Conservation (phyloP, 2,888 invertebrate genomes). For the Heliconius cydno region DNA sequence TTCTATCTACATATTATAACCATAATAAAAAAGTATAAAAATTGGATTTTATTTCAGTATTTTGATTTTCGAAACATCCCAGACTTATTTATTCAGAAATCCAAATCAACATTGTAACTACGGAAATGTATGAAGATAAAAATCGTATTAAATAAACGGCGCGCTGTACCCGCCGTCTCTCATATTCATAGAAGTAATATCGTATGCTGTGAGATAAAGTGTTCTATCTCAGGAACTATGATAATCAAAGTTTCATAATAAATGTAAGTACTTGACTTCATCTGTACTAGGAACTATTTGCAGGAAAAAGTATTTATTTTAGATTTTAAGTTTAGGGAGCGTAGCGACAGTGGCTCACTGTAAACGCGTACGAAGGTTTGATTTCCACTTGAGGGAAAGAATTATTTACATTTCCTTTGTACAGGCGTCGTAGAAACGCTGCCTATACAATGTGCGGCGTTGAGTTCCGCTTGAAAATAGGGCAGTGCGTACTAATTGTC, state of each 20-base stretch:
- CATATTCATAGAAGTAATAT: slow-evolving; percentile 39
- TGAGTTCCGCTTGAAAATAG: no score
- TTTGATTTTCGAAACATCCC: neutral
- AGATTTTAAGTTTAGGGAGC: neutral
- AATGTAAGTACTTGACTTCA: neutral
- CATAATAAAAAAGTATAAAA: neutral
- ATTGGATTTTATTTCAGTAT: neutral
- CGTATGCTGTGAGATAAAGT: slow-evolving; percentile 25
- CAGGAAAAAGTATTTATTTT: neutral
- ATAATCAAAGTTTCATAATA: slow-evolving; percentile 14
- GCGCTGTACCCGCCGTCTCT: slow-evolving; percentile 7
- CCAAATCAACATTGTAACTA: neutral
- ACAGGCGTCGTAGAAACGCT: no score
- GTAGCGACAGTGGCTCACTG: neutral
- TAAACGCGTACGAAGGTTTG: neutral
- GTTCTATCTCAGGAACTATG: neutral
- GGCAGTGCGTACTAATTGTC: no score
- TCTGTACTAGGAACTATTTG: neutral
- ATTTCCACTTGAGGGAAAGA: neutral
- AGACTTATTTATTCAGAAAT: neutral
- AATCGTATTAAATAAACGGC: slow-evolving; percentile 32
- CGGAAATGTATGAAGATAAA: slow-evolving; percentile 11
- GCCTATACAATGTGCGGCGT: no score
- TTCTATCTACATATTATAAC: no score
- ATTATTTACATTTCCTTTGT: neutral